Base-by-base conservation (phyloP, 1,140 invertebrate species). In the Brachystomella parvula region DNA sequence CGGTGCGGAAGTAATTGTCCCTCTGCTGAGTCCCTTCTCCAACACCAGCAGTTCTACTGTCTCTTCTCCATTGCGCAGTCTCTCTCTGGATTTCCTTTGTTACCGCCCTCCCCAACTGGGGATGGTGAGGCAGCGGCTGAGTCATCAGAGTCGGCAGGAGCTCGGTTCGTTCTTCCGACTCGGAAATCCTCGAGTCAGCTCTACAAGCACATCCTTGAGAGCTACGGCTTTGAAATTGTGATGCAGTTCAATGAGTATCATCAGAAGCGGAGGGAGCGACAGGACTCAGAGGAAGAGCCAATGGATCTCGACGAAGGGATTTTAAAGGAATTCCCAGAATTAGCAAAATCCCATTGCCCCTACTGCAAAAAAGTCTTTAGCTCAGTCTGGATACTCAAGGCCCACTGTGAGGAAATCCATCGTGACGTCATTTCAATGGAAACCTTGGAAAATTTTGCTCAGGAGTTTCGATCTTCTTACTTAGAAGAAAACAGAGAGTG, bases 241-340 rank as follows among this genome's bases (percentile, higher is more conserved):
- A 94, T 95, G 90, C 93, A 96, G 78, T 95, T 94, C 77, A 94
- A 94, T 79, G 92, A 95, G 76, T 90, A 90, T 75, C 88, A 91
- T 75, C 89, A 91, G 76, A 83, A 86, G 74, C 76, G 83, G 39
- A 81, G 84, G 69, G 74, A 65, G 74, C 76, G 71, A 71, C 78
- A 78, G 15, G 77, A 78, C 26, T 77, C 76, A 1, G 68, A 78
- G 3, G 75, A 74, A 12, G 75, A 74, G 6, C 76, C 78, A 63
- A 75, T 73, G 3, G 75, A 73, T 15, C 76, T 78, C 24, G 79
- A 81, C 17, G 70, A 71, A 32, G 82, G 83, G 66, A 83, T 82
- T 6, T 81, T 83, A 33, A 78, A 80, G 72, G 80, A 79, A 74
- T 76, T 87, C 61, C 88, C 77, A 80, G 87, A 83, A 77, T 76